Conservation (phyloP, 2,113 vertebrate species). For the Corythaeola cristata region DNA sequence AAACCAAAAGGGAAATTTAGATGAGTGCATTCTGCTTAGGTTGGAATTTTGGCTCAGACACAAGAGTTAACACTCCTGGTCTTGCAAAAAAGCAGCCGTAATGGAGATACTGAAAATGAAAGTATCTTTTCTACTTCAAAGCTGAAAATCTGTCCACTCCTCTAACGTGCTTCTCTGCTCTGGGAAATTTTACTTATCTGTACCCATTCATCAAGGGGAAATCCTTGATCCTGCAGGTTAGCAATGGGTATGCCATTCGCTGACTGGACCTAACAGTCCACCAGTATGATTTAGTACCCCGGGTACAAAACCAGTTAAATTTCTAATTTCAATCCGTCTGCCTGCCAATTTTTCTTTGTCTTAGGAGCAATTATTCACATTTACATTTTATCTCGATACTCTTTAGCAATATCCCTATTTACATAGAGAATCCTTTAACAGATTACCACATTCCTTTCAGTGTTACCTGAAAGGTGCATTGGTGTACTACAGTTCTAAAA, state of each 20-base stretch:
- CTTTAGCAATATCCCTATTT: neutral
- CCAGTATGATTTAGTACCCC: neutral
- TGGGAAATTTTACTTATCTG: conserved; percentile 43
- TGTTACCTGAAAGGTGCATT: neutral
- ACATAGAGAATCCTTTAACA: neutral
- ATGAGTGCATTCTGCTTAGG: conserved; percentile 68
- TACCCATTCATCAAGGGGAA: conserved; percentile 25
- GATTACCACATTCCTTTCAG: neutral
- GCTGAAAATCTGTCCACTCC: neutral
- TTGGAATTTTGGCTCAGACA: conserved; percentile 65
- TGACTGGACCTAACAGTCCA: neutral
- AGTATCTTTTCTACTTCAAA: conserved; percentile 49
- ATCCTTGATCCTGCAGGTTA: neutral
- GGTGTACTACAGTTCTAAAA: neutral
- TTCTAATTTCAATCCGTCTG: neutral
- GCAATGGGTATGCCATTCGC: neutral
- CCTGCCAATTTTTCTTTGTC: neutral
- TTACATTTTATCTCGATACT: neutral
- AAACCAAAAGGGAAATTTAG: conserved; percentile 71
- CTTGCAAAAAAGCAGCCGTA: conserved; percentile 22
- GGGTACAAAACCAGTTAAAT: neutral
- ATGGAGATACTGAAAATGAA: conserved; percentile 68
- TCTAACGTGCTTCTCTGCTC: neutral
- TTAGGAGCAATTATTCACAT: neutral
- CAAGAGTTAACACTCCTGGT: conserved; percentile 23